Conservation (phyloP, 2,113 vertebrate genomes). For the Anguilla japonica region DNA sequence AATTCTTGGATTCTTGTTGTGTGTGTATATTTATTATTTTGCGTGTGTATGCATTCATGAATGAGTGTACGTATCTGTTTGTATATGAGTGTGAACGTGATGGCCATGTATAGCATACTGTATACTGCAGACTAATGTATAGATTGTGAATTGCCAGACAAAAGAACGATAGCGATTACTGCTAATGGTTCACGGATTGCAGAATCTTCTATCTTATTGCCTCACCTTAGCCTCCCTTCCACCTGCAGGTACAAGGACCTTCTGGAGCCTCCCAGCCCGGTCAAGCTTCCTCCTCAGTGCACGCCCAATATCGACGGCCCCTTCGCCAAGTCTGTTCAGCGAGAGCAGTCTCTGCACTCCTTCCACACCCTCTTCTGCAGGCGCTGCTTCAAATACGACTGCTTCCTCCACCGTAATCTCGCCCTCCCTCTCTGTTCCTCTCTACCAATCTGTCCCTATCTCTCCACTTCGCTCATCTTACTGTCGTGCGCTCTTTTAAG, state of each 20-base stretch:
- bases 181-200: neutral
- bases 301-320: conserved; percentile 96
- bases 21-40: neutral
- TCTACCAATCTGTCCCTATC: neutral
- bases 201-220: neutral
- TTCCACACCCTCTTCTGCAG: conserved; percentile 97
- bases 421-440: neutral
- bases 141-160: neutral
- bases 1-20: neutral
- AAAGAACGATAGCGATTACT: too few relatives aligned
- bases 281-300: conserved; percentile 90
- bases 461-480: neutral
- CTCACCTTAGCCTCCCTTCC: neutral
- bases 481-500: neutral
- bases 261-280: conserved; percentile 81
- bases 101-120: neutral
- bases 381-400: conserved; percentile 98
- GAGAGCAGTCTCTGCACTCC: conserved; percentile 94
- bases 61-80: neutral
- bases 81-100: neutral
- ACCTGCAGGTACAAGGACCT: conserved; percentile 87
- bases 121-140: neutral
- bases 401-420: conserved; percentile 92
- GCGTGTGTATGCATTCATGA: neutral
- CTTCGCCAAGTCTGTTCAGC: conserved; percentile 91